Evolutionary conservation across 2,113 vertebrate genomes (phyloP).

Genomic region (Malurus cyaneus): DNA sequence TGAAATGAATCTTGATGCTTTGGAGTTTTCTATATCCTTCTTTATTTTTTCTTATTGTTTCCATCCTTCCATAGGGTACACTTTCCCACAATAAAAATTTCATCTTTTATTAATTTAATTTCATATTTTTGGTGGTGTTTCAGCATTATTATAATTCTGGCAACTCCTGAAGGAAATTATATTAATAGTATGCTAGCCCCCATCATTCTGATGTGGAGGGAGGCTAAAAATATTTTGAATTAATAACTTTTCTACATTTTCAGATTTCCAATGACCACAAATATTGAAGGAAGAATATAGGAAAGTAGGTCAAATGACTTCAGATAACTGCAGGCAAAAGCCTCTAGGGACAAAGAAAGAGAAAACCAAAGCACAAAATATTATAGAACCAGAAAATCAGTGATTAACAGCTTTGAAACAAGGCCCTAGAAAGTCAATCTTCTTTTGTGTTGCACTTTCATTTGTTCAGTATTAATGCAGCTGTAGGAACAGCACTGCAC

Average conservation of each 20-base stretch:
- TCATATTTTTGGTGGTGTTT: neutral
- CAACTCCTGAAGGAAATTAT: neutral
- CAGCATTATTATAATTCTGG: neutral
- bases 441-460: neutral
- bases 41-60: neutral
- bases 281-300: neutral
- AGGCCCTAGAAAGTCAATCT: accelerated
- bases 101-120: neutral
- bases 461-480: neutral
- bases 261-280: neutral
- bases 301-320: constrained; percentile 18
- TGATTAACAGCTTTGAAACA: neutral
- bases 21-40: neutral
- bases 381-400: neutral
- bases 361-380: neutral
- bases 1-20: neutral
- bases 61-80: neutral
- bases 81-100: neutral
- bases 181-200: neutral
- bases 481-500: neutral
- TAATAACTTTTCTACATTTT: neutral
- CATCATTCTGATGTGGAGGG: neutral
- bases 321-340: constrained; percentile 5
- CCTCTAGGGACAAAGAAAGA: neutral
- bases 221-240: neutral